Conservation (phyloP, 2,888 invertebrate species). For the Hyles lineata region DNA sequence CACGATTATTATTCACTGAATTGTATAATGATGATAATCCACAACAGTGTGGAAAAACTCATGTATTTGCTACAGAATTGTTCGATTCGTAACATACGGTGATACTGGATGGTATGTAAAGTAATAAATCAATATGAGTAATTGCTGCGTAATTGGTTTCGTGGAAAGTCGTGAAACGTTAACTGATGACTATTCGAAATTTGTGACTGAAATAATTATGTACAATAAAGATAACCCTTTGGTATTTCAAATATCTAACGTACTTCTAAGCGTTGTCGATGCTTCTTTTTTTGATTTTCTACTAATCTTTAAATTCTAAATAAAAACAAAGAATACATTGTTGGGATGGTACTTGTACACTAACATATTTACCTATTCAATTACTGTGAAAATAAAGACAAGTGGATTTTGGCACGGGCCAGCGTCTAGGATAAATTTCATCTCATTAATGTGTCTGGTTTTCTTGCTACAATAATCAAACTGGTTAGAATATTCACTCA, state of each 20-base stretch:
- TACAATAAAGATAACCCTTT: neutral
- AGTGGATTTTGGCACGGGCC: constrained; percentile 8
- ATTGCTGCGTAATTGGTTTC: constrained; percentile 2
- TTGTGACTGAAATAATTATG: neutral
- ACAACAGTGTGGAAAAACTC: neutral
- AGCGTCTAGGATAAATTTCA: constrained; percentile 17
- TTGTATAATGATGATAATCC: constrained; percentile 1
- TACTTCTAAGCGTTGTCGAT: too few species aligned
- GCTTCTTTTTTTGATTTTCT: too few species aligned
- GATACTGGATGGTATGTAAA: neutral
- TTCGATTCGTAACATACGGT: neutral
- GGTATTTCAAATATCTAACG: neutral
- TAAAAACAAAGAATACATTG: too few species aligned
- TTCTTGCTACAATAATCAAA: neutral
- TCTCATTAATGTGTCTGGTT: constrained; percentile 20
- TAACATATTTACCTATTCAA: neutral
- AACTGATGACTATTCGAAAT: neutral
- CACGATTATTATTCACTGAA: constrained; percentile 25
- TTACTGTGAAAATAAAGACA: constrained; percentile 21
- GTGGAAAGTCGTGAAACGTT: constrained; percentile 4
- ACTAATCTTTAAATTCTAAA: too few species aligned
- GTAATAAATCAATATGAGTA: constrained; percentile 15
- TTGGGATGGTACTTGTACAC: neutral
- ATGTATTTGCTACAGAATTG: neutral
- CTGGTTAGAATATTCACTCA: neutral